Evolutionary conservation across 2,888 invertebrate genomes (phyloP), one percentile per base, ranked within the genome.

Genomic region (Podotricha telesiphe): DNA sequence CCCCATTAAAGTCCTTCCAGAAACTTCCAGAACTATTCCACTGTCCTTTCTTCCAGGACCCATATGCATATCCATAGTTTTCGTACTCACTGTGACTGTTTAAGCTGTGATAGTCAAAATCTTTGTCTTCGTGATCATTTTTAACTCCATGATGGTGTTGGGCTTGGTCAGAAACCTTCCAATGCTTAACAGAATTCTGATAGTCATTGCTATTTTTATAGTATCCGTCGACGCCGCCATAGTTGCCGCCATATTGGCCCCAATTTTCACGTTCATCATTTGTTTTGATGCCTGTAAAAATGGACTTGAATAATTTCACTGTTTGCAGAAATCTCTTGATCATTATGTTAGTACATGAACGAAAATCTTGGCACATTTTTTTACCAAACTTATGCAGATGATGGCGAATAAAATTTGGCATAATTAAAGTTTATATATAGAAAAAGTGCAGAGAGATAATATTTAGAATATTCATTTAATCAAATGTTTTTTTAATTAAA

Each of bases 221-320:
- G 50, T 91, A 90, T 1, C 78, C 77, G 22, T 85, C 82, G 20
- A 80, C 79, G 0, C 87, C 87, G 0, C 92, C 90, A 75, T 96
- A 96, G 13, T 87, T 87, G 0, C 95, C 94, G 0, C 95, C 95
- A 75, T 95, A 95, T 69, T 93, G 91, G 0, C 94, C 94, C 94
- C 94, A 95, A 34, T 87, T 87, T 55, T 92, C 91, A 47, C 91
- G 86, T 0, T 89, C 86, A 0, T 87, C 86, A 3, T 86, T 81
- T 67, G 82, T 86, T 66, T 87, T 82, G 3, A 84, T 22, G 0
- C 89, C 93, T 74, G 73, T 0, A 58, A 68, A 45, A 4, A 56
- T 7, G 6, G 0, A 3, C 20, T 58, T 20, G 19, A 20, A 42
- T 22, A 15, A n/a, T 20, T 58, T 10, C 15, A 40, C n/a, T 42